Base-by-base conservation (phyloP, 2,113 vertebrate genomes). In the Xyrauchen texanus region DNA sequence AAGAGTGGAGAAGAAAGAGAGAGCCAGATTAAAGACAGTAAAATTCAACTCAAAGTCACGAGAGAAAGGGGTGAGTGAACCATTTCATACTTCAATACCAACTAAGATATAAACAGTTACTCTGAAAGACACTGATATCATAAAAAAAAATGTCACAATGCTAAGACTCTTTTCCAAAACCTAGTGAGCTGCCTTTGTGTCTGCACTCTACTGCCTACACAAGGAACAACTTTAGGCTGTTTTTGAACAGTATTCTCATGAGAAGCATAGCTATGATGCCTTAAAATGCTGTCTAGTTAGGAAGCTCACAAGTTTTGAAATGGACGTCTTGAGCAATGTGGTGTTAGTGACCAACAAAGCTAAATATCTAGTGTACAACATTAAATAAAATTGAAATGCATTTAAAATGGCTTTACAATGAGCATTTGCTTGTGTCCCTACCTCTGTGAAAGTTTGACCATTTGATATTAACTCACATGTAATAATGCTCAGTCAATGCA, bases 1-100 rank as follows among this genome's bases (percentile, higher is more conserved):
- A 87, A 99, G 97, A 82, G 96, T 99, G 77, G 97, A 99, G 89
- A 99, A 98, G 90, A 99, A 99, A 86, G 97, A 99, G 88, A 80
- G 97, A 83, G 97, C 97, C 0, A 91, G 97, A 7, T 93, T 99
- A 92, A 99, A 98, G 94, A 99, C 97, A 0, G 97, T 99, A 84
- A 99, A 99, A 89, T 99, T 99, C 85, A 99, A 99, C 90, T 93
- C 97, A 68, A 98, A 98, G 91, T 92, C 96, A 64, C 94, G 96
- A 84, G 96, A 98, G 78, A 92, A 97, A 95, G 96, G 94, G 95
- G 97, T 99, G 90, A 97, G 97, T 96, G 84, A 65, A 63, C 4
- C 10, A 45, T 53, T 51, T 5, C 5, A 60, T 10, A 65, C 15
- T 45, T 64, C 13, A 16, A 67, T 9, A 58, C 6, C 45, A 3